phyloP scores from a whole-genome alignment of 2,888 invertebrate genomes.

The Auanema sp. region DNA sequence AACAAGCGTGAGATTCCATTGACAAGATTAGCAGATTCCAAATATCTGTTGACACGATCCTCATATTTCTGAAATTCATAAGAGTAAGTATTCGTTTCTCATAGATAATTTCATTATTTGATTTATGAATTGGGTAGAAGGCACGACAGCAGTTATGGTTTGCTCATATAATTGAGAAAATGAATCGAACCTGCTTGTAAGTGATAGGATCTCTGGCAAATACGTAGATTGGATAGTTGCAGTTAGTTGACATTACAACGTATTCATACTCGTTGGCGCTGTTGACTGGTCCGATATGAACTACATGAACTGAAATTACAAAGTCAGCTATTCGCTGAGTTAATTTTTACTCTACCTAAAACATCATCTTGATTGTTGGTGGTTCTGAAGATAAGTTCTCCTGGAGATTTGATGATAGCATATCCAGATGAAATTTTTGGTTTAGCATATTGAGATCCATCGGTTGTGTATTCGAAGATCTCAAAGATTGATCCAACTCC shows the following conservation, averaged over 20 bases:
- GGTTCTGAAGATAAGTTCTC: conserved; percentile 64
- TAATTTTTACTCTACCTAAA: conserved; percentile 41
- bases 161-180: conserved; percentile 3
- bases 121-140: too few species aligned
- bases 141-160: too few species aligned
- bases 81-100: neutral
- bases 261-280: conserved; percentile 61
- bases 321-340: neutral
- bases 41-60: conserved; percentile 47
- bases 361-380: conserved; percentile 63
- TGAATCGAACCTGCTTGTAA: conserved; percentile 58
- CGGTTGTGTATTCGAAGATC: conserved; percentile 64
- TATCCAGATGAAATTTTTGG: conserved; percentile 63
- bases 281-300: conserved; percentile 60
- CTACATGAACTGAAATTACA: conserved; percentile 55
- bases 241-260: conserved; percentile 63
- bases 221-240: conserved; percentile 64
- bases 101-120: conserved; percentile 3
- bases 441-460: conserved; percentile 63
- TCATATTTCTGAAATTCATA: conserved; percentile 52
- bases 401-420: conserved; percentile 61
- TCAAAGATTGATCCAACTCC: conserved; percentile 61
- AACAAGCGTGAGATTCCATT: conserved; percentile 62
- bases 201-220: conserved; percentile 62
- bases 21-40: conserved; percentile 61